Base-by-base conservation (phyloP, 2,113 vertebrate genomes). In the Aspidoscelis tigris region DNA sequence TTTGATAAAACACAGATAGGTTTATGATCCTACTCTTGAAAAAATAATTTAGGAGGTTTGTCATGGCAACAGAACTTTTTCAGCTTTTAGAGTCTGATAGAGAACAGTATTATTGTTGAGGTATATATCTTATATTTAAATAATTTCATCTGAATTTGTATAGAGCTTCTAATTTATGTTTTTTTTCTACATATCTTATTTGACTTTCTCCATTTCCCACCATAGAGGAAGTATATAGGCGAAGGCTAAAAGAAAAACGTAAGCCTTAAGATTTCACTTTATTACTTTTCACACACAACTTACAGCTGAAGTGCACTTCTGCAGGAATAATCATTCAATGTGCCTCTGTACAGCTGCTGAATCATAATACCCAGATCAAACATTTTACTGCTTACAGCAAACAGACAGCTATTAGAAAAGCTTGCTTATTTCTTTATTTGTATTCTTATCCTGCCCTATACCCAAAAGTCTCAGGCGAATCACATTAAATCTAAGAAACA, bases 161-260 rank as follows among this genome's bases (percentile, higher is more conserved):
- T 78, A 43, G 71, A 82, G 73, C 92, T 87, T 93, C 92, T 97
- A 94, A 95, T 93, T 33, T 87, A 77, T 91, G 81, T 33, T 88
- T 96, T 74, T 93, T 97, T 95, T 96, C 84, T 95, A 8, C 87
- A 65, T 89, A 92, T 89, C 86, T 90, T 77, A 90, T 89, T 88
- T 94, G 89, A 88, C 87, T 88, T 82, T 86, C 91, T 88, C 86
- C 93, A 90, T 92, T 90, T 94, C 75, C 89, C 93, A 82, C 93
- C 95, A 90, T 96, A 97, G 96, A 98, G 93, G 96, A 97, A 93
- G 95, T 96, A 87, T 97, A 95, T 97, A 97, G 92, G 95, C 97
- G 96, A 93, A 96, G 94, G 95, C 96, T 97, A 94, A 97, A 97
- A 95, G 96, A 95, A 90, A 97, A 97, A 97, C 93, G 96, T 97